Evolutionary conservation across 2,113 vertebrate species (phyloP).

Genomic region (Elanoides forficatus): DNA sequence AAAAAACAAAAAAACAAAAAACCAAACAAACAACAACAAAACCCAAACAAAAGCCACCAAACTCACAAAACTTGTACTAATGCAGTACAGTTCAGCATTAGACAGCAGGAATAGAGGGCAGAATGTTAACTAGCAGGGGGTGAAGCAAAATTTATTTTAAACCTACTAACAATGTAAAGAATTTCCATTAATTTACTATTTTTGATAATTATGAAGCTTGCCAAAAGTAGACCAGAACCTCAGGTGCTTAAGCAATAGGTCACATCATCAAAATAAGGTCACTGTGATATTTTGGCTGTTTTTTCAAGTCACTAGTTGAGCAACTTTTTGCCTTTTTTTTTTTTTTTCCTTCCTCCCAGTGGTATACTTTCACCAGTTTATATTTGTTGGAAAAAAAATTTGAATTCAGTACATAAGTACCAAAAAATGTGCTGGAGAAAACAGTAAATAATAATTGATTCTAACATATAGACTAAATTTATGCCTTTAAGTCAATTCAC

Average conservation of each 20-base stretch:
- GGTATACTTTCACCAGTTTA: not conserved
- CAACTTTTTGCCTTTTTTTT: not conserved
- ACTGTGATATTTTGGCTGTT: not conserved
- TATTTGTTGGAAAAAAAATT: not conserved
- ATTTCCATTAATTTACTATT: not conserved
- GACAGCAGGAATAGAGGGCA: not conserved
- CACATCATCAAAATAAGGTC: not conserved
- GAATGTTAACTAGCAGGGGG: not conserved
- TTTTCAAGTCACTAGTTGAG: not conserved
- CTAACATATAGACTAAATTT: not conserved
- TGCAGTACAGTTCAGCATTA: not conserved
- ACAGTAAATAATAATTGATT: not conserved
- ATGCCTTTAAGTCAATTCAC: not conserved
- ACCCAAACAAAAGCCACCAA: not conserved
- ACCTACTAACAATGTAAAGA: not conserved
- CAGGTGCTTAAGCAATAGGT: not conserved
- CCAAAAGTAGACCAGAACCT: not conserved
- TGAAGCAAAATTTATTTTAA: not conserved
- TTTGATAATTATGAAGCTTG: not conserved
- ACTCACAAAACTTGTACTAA: not conserved
- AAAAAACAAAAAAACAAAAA: too few species aligned
- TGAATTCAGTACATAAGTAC: not conserved
- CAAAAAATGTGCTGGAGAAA: not conserved
- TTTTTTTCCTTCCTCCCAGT: not conserved
- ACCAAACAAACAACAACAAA: not conserved